These are phyloP conservation scores for Clavelina lepadiformis DNA, from an alignment of 23 tunicate species.

Conservation along the genomic window DNA sequence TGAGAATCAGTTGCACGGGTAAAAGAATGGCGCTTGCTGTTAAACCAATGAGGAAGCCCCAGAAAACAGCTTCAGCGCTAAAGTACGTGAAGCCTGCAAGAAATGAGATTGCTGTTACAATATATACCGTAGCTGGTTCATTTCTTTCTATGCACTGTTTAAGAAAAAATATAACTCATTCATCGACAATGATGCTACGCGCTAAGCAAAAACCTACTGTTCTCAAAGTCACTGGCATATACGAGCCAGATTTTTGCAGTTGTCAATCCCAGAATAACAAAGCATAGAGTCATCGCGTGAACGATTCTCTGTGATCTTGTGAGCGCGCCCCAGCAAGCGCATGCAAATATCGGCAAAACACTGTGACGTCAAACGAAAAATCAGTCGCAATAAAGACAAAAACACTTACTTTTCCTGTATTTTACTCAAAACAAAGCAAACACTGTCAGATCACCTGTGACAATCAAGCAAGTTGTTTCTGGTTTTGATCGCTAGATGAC, in stretches of 20 bases:
- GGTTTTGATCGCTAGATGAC: slow-evolving; percentile 30
- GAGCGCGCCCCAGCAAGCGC: slow-evolving; percentile 59
- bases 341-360: slow-evolving; percentile 42
- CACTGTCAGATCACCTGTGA: slow-evolving; percentile 32
- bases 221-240: background rate
- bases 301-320: slow-evolving; percentile 49
- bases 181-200: too few relatives aligned
- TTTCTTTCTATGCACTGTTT: too few relatives aligned
- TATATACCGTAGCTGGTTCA: too few relatives aligned
- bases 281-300: slow-evolving; percentile 31
- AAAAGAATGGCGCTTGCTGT: slow-evolving; percentile 26
- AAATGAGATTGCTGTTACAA: background rate
- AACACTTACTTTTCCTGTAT: slow-evolving; percentile 1
- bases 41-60: slow-evolving; percentile 57
- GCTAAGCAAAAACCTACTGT: too few relatives aligned
- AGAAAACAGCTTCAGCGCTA: slow-evolving; percentile 11
- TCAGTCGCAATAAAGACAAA: background rate
- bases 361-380: slow-evolving; percentile 19
- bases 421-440: background rate
- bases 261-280: slow-evolving; percentile 33
- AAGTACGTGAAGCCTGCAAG: slow-evolving; percentile 25
- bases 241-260: slow-evolving; percentile 14
- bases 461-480: slow-evolving; percentile 36
- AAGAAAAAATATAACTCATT: too few relatives aligned
- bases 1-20: slow-evolving; percentile 67